Evolutionary conservation across 1,140 invertebrate genomes (phyloP), one percentile per base, ranked within the genome.

Genomic region (Ceratitis capitata): DNA sequence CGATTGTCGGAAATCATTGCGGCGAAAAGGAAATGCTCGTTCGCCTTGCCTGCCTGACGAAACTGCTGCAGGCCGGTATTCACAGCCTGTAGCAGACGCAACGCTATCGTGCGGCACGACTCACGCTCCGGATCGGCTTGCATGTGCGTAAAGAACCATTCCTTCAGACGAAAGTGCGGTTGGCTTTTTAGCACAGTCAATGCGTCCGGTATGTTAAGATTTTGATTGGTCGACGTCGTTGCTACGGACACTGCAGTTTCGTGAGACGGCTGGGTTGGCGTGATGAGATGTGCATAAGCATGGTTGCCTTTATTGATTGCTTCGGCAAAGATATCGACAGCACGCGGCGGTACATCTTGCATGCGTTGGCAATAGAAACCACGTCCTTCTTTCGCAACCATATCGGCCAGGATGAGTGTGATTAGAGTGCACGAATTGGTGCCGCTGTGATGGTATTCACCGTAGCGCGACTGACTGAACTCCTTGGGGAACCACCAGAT

Each of bases 101-200:
- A 78, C 6, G 90, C 88, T 69, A 91, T 89, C 42, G 89, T 89
- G 83, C 88, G 88, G 83, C 90, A 91, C 87, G 87, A 87, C 49
- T 88, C 86, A 86, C 87, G 87, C 3, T 61, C 86, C 23, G 90
- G 87, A 87, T 91, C 89, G n/a, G 90, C 90, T 74, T 90, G 88
- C 88, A 91, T 88, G 85, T 91, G 90, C n/a, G 90, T 91, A 82
- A 90, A 91, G 82, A 91, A 91, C 90, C 89, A 91, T 85, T 91
- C 90, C 85, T 89, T 87, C 53, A 91, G 86, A 58, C 89, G 88
- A 84, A 91, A 91, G 51, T 89, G 88, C 7, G 87, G 86, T 86
- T 91, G 90, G 16, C 87, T 87, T 35, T 88, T 86, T 56, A 91
- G 89, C 51, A 89, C 89, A 61, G 87, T 86, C 42, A 91, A 89